Evolutionary conservation across 2,797 vertebrate species (phyloP).

Genomic region (Sebastes minor): DNA sequence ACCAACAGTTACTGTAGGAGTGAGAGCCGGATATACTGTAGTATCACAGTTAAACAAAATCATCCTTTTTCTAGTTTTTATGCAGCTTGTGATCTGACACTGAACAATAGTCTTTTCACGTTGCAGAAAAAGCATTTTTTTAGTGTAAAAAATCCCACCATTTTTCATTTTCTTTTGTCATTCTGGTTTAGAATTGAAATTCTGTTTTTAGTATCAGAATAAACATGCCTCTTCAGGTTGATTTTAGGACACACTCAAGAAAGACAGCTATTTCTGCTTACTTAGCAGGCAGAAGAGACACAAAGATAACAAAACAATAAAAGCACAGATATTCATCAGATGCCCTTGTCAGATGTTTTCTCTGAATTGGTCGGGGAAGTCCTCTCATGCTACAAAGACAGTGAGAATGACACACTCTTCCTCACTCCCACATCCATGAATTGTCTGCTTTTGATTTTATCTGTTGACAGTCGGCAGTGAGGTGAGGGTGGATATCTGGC

Average conservation of each 20-base stretch:
- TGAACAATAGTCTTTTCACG: neutral
- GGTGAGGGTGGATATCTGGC: slow-evolving; percentile 42
- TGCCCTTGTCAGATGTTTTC: slow-evolving; percentile 47
- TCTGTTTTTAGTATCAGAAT: neutral
- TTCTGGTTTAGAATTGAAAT: neutral
- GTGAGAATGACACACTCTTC: slow-evolving; percentile 8
- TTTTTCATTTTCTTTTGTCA: neutral
- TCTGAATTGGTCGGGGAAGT: slow-evolving; percentile 8
- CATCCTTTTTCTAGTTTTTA: neutral
- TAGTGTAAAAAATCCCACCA: neutral
- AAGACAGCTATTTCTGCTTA: slow-evolving; percentile 33
- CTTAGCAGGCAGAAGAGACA: slow-evolving; percentile 12
- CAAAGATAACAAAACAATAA: slow-evolving; percentile 61
- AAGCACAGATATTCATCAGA: slow-evolving; percentile 50
- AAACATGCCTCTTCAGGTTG: neutral
- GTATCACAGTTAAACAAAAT: slow-evolving; percentile 12
- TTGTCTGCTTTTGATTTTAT: slow-evolving; percentile 67
- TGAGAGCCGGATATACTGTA: neutral
- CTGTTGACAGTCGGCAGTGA: slow-evolving; percentile 23
- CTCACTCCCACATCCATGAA: slow-evolving; percentile 69
- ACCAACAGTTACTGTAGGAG: neutral
- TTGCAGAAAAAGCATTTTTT: neutral
- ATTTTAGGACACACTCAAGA: neutral
- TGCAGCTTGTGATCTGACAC: neutral
- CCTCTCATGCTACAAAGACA: slow-evolving; percentile 5